Percentiles rank a stretch among this genome's conserved stretches.
Conservation (phyloP, 1,140 invertebrate species). For the Cephus cinctus region DNA sequence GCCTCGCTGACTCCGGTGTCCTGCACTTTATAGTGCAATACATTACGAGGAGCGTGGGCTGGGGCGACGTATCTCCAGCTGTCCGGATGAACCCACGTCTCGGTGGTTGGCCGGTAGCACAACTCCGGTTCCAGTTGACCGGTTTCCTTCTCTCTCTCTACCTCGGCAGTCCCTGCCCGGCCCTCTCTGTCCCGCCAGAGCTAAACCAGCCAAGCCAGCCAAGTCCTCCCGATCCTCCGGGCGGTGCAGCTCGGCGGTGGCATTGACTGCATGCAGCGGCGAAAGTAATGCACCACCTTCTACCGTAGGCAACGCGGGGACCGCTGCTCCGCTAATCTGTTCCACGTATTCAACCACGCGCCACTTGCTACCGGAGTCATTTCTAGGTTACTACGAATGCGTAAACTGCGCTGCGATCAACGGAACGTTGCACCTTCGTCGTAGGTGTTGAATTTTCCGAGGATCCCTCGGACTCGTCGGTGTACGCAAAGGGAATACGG, state of each 20-base stretch:
- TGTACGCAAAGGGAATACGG: no score
- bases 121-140: constrained; percentile 44
- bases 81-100: constrained; percentile 33
- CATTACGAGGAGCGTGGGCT: constrained; percentile 45
- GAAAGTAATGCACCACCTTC: constrained; percentile 38
- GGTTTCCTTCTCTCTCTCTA: constrained; percentile 22
- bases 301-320: constrained; percentile 7
- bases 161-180: constrained; percentile 1
- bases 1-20: constrained; percentile 28
- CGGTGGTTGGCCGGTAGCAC: constrained; percentile 17
- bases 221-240: no score
- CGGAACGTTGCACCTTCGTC: no score
- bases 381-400: constrained; percentile 51
- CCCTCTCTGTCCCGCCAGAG: constrained; percentile 6
- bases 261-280: constrained; percentile 40
- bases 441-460: no score
- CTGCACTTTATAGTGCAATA: constrained; percentile 45
- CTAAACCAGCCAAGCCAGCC: constrained; percentile 13
- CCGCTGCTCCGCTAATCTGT: constrained; percentile 23
- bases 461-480: no score
- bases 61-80: constrained; percentile 34
- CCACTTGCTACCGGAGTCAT: constrained; percentile 26
- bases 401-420: no score
- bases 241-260: constrained; percentile 29
- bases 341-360: constrained; percentile 24